These are phyloP conservation scores for Colinus virginianus DNA, from an alignment of 2,113 vertebrate species.

Conservation along the genomic window DNA sequence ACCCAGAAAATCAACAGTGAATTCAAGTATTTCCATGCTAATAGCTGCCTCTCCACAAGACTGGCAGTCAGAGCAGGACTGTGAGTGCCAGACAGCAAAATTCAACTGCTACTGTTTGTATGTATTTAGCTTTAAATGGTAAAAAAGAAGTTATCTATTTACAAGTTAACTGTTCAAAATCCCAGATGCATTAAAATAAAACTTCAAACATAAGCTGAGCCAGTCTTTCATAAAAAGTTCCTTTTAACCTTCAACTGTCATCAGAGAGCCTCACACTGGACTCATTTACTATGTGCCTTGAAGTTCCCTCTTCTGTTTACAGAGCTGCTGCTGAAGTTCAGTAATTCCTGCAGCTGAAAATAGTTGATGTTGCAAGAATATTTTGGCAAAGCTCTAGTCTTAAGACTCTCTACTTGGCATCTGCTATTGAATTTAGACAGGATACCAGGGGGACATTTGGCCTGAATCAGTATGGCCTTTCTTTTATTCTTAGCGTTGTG, in stretches of 20 bases:
- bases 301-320: constrained; percentile 11
- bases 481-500: accelerated
- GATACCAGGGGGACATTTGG: neutral
- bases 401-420: neutral
- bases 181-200: neutral
- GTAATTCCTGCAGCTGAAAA: constrained; percentile 41
- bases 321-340: neutral
- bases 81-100: neutral
- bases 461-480: neutral
- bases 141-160: neutral
- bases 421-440: neutral
- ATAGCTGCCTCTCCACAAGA: neutral
- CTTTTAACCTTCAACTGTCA: neutral
- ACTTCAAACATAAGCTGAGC: constrained; percentile 4
- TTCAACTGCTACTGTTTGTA: neutral
- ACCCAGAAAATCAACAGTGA: neutral
- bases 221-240: neutral
- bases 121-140: neutral
- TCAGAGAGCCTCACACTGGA: constrained; percentile 3
- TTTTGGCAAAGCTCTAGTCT: constrained; percentile 5
- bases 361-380: neutral
- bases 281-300: neutral
- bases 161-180: constrained; percentile 8
- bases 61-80: neutral
- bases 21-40: neutral